Percentiles rank a stretch among this genome's conserved stretches.
phyloP scores from a whole-genome alignment of 2,888 invertebrate genomes.

The Acleris holmiana region DNA sequence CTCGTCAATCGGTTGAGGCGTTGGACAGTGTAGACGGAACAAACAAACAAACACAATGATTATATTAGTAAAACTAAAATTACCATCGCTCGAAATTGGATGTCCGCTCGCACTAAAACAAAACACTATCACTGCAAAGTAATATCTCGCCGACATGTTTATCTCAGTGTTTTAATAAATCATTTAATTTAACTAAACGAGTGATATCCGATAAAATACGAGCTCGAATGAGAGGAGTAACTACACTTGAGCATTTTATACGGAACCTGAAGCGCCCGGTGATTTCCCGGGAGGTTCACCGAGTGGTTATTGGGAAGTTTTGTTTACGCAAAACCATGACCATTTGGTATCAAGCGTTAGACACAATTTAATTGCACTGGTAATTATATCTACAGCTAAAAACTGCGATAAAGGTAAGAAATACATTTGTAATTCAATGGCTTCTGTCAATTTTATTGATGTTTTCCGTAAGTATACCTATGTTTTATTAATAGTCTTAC shows the following conservation, averaged over 20 bases:
- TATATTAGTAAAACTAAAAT: neutral
- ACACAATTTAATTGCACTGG: too few relatives aligned
- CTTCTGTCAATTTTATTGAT: too few relatives aligned
- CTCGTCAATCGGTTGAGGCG: too few relatives aligned
- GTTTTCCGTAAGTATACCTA: too few relatives aligned
- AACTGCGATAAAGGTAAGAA: too few relatives aligned
- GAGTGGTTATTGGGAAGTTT: neutral
- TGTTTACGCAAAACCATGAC: too few relatives aligned
- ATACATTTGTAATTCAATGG: too few relatives aligned
- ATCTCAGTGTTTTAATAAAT: neutral
- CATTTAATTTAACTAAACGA: constrained; percentile 13
- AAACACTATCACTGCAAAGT: constrained; percentile 17
- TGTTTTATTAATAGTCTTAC: too few relatives aligned
- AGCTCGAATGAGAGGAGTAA: constrained; percentile 15
- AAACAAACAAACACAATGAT: too few relatives aligned
- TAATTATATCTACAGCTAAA: too few relatives aligned
- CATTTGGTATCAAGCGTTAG: too few relatives aligned
- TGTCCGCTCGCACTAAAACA: constrained; percentile 20
- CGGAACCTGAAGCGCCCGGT: constrained; percentile 10
- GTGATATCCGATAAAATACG: constrained; percentile 14
- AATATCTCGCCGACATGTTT: constrained; percentile 20
- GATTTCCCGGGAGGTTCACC: constrained; percentile 16
- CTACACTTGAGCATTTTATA: constrained; percentile 18
- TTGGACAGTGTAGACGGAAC: too few relatives aligned
- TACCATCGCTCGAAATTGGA: constrained; percentile 22